Percentiles rank a stretch among this genome's conserved stretches.
Conservation (phyloP, 2,113 vertebrate genomes). For the Cebidichthys violaceus region DNA sequence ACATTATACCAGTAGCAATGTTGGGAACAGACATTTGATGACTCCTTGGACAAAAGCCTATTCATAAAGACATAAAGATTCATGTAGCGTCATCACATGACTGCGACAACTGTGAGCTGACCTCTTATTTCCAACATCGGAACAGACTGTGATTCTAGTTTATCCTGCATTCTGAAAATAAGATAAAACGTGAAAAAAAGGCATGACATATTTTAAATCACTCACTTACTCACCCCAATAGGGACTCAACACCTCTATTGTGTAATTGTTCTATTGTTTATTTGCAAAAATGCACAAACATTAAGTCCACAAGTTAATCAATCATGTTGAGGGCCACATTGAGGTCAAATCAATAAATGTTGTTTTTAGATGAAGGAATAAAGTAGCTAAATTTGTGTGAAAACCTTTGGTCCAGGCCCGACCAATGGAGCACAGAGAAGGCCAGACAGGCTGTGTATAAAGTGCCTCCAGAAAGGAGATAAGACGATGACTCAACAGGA, state of each 20-base stretch:
- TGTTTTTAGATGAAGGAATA: slow-evolving; percentile 6
- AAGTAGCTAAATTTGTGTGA: slow-evolving; percentile 1
- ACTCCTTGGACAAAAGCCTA: slow-evolving; percentile 49
- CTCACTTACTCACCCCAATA: background rate
- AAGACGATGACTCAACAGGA: slow-evolving; percentile 63
- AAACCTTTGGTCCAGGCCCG: slow-evolving; percentile 5
- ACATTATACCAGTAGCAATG: slow-evolving; percentile 6
- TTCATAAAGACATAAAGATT: slow-evolving; percentile 38
- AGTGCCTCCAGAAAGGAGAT: slow-evolving; percentile 44
- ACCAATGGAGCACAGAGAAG: slow-evolving; percentile 17
- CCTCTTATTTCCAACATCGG: slow-evolving; percentile 18
- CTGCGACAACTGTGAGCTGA: slow-evolving; percentile 27
- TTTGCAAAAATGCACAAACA: background rate
- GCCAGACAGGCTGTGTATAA: slow-evolving; percentile 36
- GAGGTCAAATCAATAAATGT: background rate
- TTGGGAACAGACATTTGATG: slow-evolving; percentile 27
- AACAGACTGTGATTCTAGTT: background rate
- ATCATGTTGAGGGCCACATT: no score
- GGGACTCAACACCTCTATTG: background rate
- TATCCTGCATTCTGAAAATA: background rate
- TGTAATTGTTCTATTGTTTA: background rate
- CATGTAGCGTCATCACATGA: slow-evolving; percentile 52
- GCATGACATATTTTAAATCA: background rate
- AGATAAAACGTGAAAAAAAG: background rate
- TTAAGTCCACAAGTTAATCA: background rate